Base-by-base conservation (phyloP, 2,113 vertebrate species). In the Cyphomyrus plagiostoma region DNA sequence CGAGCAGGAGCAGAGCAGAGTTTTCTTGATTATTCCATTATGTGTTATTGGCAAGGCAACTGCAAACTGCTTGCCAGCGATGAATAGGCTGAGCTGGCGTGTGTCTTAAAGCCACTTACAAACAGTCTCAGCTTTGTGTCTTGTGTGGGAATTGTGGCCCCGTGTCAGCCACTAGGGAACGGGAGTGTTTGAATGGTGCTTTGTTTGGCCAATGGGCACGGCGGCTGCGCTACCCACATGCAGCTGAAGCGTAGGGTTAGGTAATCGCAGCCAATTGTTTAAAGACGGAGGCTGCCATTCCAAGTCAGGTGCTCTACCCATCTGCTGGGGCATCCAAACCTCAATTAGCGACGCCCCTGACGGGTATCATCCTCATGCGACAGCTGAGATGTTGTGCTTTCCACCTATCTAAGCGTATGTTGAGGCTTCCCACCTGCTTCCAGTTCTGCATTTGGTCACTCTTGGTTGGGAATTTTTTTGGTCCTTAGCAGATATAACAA, bases 11-110 rank as follows among this genome's bases (percentile, higher is more conserved):
- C 35, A 35, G 35, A 35, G 35, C 35, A 35, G 26, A n/a, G n/a
- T 89, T 48, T 89, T 82, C 88, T 46, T 84, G 50, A 84, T 89
- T 84, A 58, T 89, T 89, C 52, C 23, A 89, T 89, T 89, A 83
- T 83, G 77, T 46, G n/a, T 42, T 84, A 89, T 46, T 84, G 88
- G 80, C 77, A 46, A 89, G 88, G 77, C 39, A 84, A 84, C 84
- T 58, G 50, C 80, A 46, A 26, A 42, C 39, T 56, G 49, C 23
- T 82, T 26, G 39, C 35, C 23, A 19, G 21, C 80, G 4, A 74
- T 52, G 66, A 77, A 42, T 84, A 84, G 30, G 17, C 83, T n/a
- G 17, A 58, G 50, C 82, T 53, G 39, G 50, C 17, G 52, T 13
- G 23, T 49, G 77, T 46, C 17, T 39, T 84, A 26, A 19, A 21